Percentiles rank a stretch among this genome's conserved stretches.
Evolutionary conservation across 2,888 invertebrate species (phyloP).

Genomic region (Drosophila cracens): DNA sequence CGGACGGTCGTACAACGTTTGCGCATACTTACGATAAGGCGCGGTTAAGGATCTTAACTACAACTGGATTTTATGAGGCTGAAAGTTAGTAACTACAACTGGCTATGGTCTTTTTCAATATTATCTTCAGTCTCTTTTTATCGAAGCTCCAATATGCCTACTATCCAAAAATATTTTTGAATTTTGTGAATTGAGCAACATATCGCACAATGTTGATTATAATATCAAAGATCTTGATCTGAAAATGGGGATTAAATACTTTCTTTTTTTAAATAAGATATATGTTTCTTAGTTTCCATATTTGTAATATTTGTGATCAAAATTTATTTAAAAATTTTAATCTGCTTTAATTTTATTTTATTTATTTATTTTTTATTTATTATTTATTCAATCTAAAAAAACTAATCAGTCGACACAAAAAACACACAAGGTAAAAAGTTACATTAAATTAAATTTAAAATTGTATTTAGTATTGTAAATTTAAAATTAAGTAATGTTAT

Average conservation of each 20-base stretch:
- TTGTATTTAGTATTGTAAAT: no score
- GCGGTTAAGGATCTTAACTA: not conserved
- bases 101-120: not conserved
- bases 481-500: no score
- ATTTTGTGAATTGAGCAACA: conserved; percentile 21
- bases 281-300: not conserved
- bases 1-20: not conserved
- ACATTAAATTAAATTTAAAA: no score
- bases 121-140: not conserved
- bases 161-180: conserved; percentile 14
- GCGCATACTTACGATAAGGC: conserved; percentile 18
- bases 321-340: no score
- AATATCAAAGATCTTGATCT: conserved; percentile 15
- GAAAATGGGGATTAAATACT: not conserved
- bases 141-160: not conserved
- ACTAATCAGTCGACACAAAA: no score
- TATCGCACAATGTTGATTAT: conserved; percentile 12
- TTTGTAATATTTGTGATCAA: not conserved
- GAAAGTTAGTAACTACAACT: not conserved
- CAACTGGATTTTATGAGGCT: not conserved
- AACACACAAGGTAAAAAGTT: no score
- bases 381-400: no score
- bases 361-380: no score
- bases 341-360: no score
- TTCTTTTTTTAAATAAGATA: not conserved